Percentiles rank a stretch among this genome's conserved stretches.
phyloP scores from a whole-genome alignment of 2,888 invertebrate genomes.

The Agonopterix arenella region DNA sequence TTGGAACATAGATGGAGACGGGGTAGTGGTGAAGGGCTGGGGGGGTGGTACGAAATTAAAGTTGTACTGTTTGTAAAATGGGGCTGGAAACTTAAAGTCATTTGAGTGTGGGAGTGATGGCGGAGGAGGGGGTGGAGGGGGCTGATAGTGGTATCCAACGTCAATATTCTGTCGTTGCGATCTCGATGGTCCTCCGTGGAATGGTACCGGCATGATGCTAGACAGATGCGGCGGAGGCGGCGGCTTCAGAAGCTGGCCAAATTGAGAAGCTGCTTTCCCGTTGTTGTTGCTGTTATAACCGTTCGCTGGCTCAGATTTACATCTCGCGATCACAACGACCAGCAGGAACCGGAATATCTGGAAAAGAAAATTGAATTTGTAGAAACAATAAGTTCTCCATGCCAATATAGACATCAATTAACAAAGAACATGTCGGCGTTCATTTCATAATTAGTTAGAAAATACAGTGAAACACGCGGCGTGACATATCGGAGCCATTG shows the following conservation, averaged over 20 bases:
- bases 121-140: slow-evolving; percentile 37
- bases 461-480: slow-evolving; percentile 61
- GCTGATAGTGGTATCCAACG: slow-evolving; percentile 48
- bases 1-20: slow-evolving; percentile 74
- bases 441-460: slow-evolving; percentile 60
- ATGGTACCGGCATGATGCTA: slow-evolving; percentile 55
- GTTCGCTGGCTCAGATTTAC: slow-evolving; percentile 37
- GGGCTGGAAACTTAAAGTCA: slow-evolving; percentile 63
- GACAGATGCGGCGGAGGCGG: slow-evolving; percentile 63
- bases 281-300: slow-evolving; percentile 29
- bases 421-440: slow-evolving; percentile 16
- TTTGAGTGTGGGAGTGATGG: slow-evolving; percentile 24
- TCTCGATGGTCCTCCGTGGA: slow-evolving; percentile 47
- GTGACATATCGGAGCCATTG: slow-evolving; percentile 59
- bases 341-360: slow-evolving; percentile 56
- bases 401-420: slow-evolving; percentile 5
- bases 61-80: slow-evolving; percentile 67
- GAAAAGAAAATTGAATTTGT: slow-evolving; percentile 23
- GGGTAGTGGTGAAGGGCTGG: slow-evolving; percentile 57
- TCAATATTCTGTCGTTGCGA: slow-evolving; percentile 51
- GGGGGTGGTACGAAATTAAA: slow-evolving; percentile 66
- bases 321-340: slow-evolving; percentile 36
- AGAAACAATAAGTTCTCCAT: not conserved
- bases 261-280: slow-evolving; percentile 42
- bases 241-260: slow-evolving; percentile 59